Percentiles rank a stretch among this genome's conserved stretches.
Evolutionary conservation across 1,140 invertebrate genomes (phyloP).

Genomic region (Drosophila chauvacae): DNA sequence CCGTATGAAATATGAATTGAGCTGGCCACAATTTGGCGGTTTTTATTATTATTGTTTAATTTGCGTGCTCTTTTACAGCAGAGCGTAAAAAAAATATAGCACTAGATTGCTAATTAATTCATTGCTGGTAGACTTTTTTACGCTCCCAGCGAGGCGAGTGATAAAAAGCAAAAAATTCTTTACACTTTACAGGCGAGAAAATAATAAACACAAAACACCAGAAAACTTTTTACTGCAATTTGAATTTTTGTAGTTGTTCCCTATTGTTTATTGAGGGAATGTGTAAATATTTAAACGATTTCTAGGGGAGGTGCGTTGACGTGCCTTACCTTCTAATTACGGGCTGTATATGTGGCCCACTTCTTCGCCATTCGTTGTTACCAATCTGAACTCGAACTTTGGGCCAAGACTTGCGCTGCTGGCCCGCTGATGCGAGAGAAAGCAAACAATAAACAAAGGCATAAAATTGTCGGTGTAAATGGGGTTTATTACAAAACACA

Average conservation of each 20-base stretch:
- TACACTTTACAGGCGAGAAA: constrained; percentile 8
- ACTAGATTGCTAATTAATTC: constrained; percentile 73
- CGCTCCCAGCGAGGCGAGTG: constrained; percentile 6
- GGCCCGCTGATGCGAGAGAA: constrained; percentile 37
- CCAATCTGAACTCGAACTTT: constrained; percentile 68
- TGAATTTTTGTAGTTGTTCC: constrained; percentile 2
- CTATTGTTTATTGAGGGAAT: constrained; percentile 16
- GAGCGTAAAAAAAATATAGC: constrained; percentile 53
- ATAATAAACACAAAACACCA: constrained; percentile 10
- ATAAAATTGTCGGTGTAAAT: constrained; percentile 68
- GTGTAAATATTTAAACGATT: constrained; percentile 38
- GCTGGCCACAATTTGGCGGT: constrained; percentile 15
- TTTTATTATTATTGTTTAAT: constrained; percentile 42
- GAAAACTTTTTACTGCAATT: constrained; percentile 8
- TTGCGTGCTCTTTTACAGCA: constrained; percentile 33
- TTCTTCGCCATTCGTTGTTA: constrained; percentile 42
- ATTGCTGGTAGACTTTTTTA: constrained; percentile 58
- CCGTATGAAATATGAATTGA: constrained; percentile 3
- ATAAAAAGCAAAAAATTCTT: constrained; percentile 22
- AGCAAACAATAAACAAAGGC: constrained; percentile 57
- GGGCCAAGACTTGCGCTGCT: constrained; percentile 16
- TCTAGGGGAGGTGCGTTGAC: constrained; percentile 47
- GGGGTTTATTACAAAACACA: constrained; percentile 70
- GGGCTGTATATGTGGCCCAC: constrained; percentile 29
- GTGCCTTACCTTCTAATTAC: constrained; percentile 57